Base-by-base conservation (phyloP, 2,113 vertebrate species). In the Mus spicilegus region DNA sequence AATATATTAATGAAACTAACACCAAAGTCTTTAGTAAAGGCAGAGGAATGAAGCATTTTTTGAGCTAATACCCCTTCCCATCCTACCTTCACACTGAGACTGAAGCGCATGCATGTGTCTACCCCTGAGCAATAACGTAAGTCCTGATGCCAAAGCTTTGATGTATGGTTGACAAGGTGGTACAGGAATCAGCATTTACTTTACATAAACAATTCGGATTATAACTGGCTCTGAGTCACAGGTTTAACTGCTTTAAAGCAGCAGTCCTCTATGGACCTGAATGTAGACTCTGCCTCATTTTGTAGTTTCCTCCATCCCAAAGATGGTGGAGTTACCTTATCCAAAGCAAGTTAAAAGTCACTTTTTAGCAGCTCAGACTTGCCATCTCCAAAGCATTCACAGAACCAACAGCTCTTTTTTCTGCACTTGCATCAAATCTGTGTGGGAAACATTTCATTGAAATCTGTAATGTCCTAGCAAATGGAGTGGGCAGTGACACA, bases 401-500 rank as follows among this genome's bases (percentile, higher is more conserved):
- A 9, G 76, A 72, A 87, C 63, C 24, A 2, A 39, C 56, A 39
- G 61, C 56, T 70, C 82, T 88, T 78, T 78, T 76, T 73, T 70
- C 56, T 82, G 61, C 56, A 81, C 72, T 89, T 87, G 26, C 0
- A 65, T 87, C 72, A 73, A 78, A 78, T 69, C 30, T 49, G 61
- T 69, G 92, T 77, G 54, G 8, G 46, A 94, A 96, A 86, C 39
- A 39, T 61, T 93, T 89, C 54, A 77, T 16, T 85, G 51, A 91
- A 94, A 42, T 85, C 16, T 58, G 36, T 87, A 82, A 92, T 96
- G 73, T 67, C 7, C 46, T 28, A 87, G 46, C 75, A 78, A 92
- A 90, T 1, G 51, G 49, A 96, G 72, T 65, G 85, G 75, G 89
- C 89, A 75, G 75, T 46, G 24, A 46, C 91, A 87, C 58, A 76